Evolutionary conservation across 1,140 invertebrate genomes (phyloP).

Genomic region (Metaphire vulgaris): DNA sequence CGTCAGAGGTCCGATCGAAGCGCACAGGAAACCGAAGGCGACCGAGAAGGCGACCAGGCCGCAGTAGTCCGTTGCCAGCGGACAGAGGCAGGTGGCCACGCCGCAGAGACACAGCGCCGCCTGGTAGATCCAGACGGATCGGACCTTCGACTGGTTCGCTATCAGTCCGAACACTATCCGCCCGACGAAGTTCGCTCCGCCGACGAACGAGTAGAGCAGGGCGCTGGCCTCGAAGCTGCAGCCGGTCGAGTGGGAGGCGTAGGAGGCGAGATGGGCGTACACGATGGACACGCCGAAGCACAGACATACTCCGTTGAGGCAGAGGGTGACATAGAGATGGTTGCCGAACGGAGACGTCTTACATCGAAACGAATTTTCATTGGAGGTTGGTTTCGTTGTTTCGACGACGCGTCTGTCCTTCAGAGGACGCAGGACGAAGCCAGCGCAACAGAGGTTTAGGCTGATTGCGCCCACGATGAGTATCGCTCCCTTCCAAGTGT

Average conservation of each 20-base stretch:
- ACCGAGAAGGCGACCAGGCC: constrained; percentile 27
- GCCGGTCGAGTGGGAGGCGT: constrained; percentile 31
- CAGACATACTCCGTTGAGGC: constrained; percentile 32
- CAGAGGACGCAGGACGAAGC: constrained; percentile 20
- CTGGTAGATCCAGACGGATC: constrained; percentile 31
- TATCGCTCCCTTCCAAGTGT: neutral
- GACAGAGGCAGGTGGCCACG: constrained; percentile 27
- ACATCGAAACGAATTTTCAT: neutral
- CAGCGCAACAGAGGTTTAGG: neutral
- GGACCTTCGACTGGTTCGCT: constrained; percentile 24
- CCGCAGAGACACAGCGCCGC: constrained; percentile 27
- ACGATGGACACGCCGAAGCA: constrained; percentile 35
- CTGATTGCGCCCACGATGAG: neutral
- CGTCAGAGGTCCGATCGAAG: constrained; percentile 33
- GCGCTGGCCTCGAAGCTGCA: constrained; percentile 50
- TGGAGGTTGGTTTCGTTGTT: neutral
- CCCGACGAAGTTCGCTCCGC: constrained; percentile 41
- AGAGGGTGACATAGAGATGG: neutral
- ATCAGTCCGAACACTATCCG: constrained; percentile 29
- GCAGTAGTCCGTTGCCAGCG: constrained; percentile 24
- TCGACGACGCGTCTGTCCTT: constrained; percentile 14
- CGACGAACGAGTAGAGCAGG: constrained; percentile 81
- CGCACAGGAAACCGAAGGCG: constrained; percentile 35
- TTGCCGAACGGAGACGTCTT: constrained; percentile 17
- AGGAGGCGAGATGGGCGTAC: constrained; percentile 32